Base-by-base conservation (phyloP, 2,113 vertebrate species). In the Pomatorhinus ruficollis region DNA sequence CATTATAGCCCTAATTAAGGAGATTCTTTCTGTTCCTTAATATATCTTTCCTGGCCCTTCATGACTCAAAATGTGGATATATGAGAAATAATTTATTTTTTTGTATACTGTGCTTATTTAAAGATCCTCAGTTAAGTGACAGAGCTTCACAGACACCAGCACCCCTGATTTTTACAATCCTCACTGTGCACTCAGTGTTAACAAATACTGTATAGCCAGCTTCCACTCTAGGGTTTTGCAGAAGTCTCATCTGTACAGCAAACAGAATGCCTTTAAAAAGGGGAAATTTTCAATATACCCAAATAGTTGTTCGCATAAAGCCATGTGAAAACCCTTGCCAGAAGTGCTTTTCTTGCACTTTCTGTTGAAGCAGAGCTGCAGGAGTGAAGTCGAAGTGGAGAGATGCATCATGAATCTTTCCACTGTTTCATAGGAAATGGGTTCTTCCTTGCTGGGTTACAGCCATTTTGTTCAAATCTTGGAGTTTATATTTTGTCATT, bases 381-480 rank as follows among this genome's bases (percentile, higher is more conserved):
- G 76, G 19, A 35, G 20, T 47, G 40, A 72, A n/a, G 39, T 4
- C 45, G 33, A 59, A 61, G 42, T 40, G 37, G 35, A 85, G 47
- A 63, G 52, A 63, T 63, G 24, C 31, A 63, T 61, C 44, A 27
- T 45, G 39, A 89, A 56, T 74, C 25, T 81, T 96, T 59, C 49
- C 39, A 31, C 52, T 33, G 21, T 77, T 89, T 75, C 25, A 33
- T 7, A 56, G 54, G 69, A 89, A 93, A 87, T 40, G 27, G 6
- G 39, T 44, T 65, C 66, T 70, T 92, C 45, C 63, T 81, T 93
- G 31, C 49, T 72, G 78, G 22, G 59, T 90, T 94, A 72, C 49
- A 76, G 66, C 22, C 76, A 93, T 89, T 92, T 92, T 90, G 44
- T 92, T 93, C n/a, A 74, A 75, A 57, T 72, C 40, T 74, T 80